Percentiles rank a stretch among this genome's conserved stretches.
These are phyloP conservation scores for Sebastes iracundus DNA, from an alignment of 2,797 vertebrate species.

Conservation along the genomic window DNA sequence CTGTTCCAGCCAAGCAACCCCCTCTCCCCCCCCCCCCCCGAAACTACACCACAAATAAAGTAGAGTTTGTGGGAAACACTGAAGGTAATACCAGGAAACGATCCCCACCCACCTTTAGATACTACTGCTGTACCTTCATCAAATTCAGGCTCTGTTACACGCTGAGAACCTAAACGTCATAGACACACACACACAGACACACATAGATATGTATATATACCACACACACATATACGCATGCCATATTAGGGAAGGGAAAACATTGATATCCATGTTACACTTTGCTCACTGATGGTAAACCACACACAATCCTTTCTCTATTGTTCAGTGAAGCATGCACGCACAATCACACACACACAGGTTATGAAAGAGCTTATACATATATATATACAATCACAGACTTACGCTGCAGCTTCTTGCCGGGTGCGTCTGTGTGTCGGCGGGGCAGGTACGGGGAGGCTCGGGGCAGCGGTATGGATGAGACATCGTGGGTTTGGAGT, in stretches of 20 bases:
- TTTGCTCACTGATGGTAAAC: background rate
- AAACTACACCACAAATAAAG: conserved; percentile 22
- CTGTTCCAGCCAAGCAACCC: background rate
- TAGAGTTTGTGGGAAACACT: conserved; percentile 13
- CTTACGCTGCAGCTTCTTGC: conserved; percentile 97
- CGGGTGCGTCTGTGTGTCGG: conserved; percentile 89
- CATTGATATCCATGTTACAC: conserved; percentile 18
- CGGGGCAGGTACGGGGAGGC: conserved; percentile 94
- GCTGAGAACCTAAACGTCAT: conserved; percentile 93
- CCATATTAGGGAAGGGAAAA: conserved; percentile 35
- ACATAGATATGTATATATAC: conserved; percentile 22
- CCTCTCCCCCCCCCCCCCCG: no score
- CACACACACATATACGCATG: conserved; percentile 23
- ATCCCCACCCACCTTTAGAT: conserved; percentile 94
- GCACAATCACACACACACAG: background rate
- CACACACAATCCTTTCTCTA: background rate
- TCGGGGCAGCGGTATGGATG: conserved; percentile 96
- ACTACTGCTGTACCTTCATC: conserved; percentile 95
- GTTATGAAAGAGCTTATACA: background rate
- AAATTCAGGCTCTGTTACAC: conserved; percentile 97
- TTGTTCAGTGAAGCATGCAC: background rate
- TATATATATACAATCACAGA: conserved; percentile 43
- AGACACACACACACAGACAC: conserved; percentile 51
- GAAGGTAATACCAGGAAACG: conserved; percentile 33
- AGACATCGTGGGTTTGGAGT: conserved; percentile 96